Evolutionary conservation across 2,888 invertebrate species (phyloP), one percentile per base, ranked within the genome.

Genomic region (Limnephilus rhombicus): DNA sequence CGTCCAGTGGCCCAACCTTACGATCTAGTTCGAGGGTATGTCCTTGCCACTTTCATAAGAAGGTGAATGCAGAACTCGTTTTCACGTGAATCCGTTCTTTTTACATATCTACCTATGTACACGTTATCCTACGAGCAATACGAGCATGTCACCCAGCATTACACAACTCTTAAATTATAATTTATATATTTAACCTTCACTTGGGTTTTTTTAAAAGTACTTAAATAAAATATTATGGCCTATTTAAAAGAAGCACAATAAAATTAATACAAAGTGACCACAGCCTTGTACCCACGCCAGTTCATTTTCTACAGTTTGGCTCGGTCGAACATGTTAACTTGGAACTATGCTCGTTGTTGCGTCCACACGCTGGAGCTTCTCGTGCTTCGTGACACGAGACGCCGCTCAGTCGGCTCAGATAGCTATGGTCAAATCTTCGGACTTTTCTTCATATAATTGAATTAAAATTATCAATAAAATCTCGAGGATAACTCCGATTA

Each of bases 11-110:
- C 53, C 5, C 53, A 68, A 24, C 68, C 24, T 68, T 68, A 68
- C 68, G 68, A 68, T 68, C 7, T 68, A 24, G 24, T n/a, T 68
- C 68, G 24, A 68, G 68, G 68, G 9, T 24, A 68, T 9, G 68
- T 24, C 68, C 68, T 68, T 68, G 68, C 9, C 68, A 68, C 24
- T 68, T 68, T 68, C 68, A 68, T 68, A 68, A 68, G 24, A 68
- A 68, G 68, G 68, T 68, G 82, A 82, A 82, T 82, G 82, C 9
- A 31, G 82, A 82, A 82, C 34, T 15, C 34, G 34, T 82, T 82
- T 82, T 82, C n/a, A 68, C 24, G 9, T 68, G 68, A 68, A 68
- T n/a, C 68, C 24, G 9, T 68, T 68, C 0, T 68, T 68, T 53
- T 68, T 68, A 2, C n/a, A 68, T 7, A 68, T n/a, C 1, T 24